Evolutionary conservation across 2,113 vertebrate genomes (phyloP), one percentile per base, ranked within the genome.

Genomic region (Callopanchax toddi): DNA sequence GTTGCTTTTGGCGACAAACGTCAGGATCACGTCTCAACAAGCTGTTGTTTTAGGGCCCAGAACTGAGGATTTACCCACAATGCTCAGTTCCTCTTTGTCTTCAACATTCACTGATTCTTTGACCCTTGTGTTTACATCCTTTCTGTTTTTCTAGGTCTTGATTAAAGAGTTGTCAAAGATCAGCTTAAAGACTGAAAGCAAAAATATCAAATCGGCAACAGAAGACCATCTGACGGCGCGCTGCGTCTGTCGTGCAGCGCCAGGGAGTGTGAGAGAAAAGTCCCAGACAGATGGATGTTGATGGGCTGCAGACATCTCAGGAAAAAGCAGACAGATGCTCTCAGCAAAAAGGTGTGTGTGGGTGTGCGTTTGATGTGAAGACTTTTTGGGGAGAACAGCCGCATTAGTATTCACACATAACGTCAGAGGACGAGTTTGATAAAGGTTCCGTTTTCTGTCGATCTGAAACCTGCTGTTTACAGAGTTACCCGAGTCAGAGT

Each of bases 281-380:
- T 72, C 70, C 49, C 49, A 64, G 62, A 81, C 77, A 86, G 79
- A 84, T 75, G 72, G 74, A 81, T 71, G 72, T 22, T 78, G 85
- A 87, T 68, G 54, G 71, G 71, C 53, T 55, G 61, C 58, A 77
- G 73, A 75, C 70, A 60, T 71, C 56, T 75, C 67, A 55, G 73
- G 53, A 80, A 67, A 36, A 72, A 11, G 67, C 49, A 67, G 72
- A 79, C 44, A 55, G 68, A 82, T 74, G 59, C 62, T 63, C 67
- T 51, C 51, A 18, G 69, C 62, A 40, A 67, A 66, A 59, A 56
- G 43, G 11, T 71, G 26, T 15, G 60, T n/a, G 48, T 55, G 12
- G 63, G 67, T 69, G 76, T 56, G 77, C 82, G 29, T 37, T 81
- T 84, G 75, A 87, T 82, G 67, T 64, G 40, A 60, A 29, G 56